Percentiles rank a stretch among this genome's conserved stretches.
These are phyloP conservation scores for Idaea biselata DNA, from an alignment of 2,888 invertebrate genomes.

Conservation along the genomic window DNA sequence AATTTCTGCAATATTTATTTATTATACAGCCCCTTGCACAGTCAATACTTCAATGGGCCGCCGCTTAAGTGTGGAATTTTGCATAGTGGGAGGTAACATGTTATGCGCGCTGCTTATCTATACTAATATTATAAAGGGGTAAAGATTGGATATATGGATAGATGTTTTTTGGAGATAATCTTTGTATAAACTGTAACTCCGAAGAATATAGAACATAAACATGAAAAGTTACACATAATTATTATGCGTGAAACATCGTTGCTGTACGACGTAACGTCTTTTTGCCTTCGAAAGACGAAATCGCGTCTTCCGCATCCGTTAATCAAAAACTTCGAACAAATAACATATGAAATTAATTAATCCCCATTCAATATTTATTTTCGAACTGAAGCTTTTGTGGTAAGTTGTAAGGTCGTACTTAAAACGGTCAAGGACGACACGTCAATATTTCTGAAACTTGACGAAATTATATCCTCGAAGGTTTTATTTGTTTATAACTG, in stretches of 20 bases:
- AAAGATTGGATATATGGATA: too few relatives aligned
- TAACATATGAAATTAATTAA: background rate
- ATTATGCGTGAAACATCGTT: background rate
- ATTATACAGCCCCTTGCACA: too few relatives aligned
- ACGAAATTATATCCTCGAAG: background rate
- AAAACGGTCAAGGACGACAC: background rate
- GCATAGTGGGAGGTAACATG: too few relatives aligned
- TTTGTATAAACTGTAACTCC: background rate
- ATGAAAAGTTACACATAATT: background rate
- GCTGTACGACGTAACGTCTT: background rate
- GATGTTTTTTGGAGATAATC: too few relatives aligned
- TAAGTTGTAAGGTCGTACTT: background rate
- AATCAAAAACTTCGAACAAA: conserved; percentile 17
- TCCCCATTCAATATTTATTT: background rate
- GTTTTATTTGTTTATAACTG: background rate
- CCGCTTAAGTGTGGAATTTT: too few relatives aligned
- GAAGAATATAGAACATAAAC: background rate
- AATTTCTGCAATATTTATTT: too few relatives aligned
- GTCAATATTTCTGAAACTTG: background rate
- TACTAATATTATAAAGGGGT: too few relatives aligned
- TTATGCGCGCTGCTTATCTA: too few relatives aligned
- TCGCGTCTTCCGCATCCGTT: background rate
- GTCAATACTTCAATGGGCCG: too few relatives aligned
- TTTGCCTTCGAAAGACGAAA: background rate
- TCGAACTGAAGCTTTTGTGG: background rate